These are phyloP conservation scores for Drosophila trapezifrons DNA, from an alignment of 1,140 invertebrate species.

Conservation along the genomic window DNA sequence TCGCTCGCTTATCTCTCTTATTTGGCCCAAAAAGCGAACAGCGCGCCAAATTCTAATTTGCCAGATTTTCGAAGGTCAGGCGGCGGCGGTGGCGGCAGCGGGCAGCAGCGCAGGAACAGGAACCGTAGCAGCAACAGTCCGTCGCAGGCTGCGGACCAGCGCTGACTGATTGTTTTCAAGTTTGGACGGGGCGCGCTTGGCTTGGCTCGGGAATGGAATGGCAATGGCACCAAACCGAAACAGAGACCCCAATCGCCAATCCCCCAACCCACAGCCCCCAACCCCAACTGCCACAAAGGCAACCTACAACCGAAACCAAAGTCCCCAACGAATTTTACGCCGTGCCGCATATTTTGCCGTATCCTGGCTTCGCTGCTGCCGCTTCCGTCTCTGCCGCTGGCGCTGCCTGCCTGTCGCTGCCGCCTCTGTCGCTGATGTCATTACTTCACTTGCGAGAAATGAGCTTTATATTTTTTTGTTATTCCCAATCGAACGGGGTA, in stretches of 20 bases:
- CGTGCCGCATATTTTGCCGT: conserved; percentile 39
- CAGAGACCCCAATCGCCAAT: conserved; percentile 42
- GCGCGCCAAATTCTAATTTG: conserved; percentile 79
- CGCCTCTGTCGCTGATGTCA: conserved; percentile 43
- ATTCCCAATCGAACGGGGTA: conserved; percentile 33
- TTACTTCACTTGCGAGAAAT: conserved; percentile 40
- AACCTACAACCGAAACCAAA: conserved; percentile 25
- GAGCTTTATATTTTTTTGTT: conserved; percentile 32
- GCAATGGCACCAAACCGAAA: conserved; percentile 61
- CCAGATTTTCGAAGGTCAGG: conserved; percentile 23
- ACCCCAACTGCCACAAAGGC: conserved; percentile 4
- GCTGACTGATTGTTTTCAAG: conserved; percentile 70
- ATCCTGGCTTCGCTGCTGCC: conserved; percentile 32
- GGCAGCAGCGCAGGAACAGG: conserved; percentile 24
- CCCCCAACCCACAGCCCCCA: not conserved
- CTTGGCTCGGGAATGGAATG: conserved; percentile 40
- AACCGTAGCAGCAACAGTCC: conserved; percentile 35
- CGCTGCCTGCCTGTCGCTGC: not conserved
- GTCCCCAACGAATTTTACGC: conserved; percentile 32
- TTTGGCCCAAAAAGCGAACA: conserved; percentile 60
- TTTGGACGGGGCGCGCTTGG: conserved; percentile 28
- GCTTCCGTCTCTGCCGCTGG: conserved; percentile 21
- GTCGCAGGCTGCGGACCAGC: conserved; percentile 72
- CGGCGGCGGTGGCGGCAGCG: conserved; percentile 46
- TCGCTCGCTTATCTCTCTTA: conserved; percentile 64